Conservation (phyloP, 1,140 invertebrate genomes). For the Eriocheir sinensis region DNA sequence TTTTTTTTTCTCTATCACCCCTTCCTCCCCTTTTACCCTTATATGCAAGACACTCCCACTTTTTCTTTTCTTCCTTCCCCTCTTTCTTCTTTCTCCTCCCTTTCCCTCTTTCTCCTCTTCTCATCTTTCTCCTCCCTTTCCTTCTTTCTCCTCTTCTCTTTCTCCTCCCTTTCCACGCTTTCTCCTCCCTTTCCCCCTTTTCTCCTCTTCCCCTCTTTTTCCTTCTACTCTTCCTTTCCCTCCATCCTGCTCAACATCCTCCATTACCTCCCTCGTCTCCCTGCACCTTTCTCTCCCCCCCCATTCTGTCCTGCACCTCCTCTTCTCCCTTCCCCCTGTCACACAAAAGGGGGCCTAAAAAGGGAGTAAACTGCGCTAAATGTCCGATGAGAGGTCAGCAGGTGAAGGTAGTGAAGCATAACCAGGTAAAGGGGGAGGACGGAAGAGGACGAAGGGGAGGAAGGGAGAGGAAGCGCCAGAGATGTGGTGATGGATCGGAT, state of each 20-base stretch:
- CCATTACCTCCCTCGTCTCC: neutral
- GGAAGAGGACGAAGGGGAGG: too few relatives aligned
- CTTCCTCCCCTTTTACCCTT: neutral
- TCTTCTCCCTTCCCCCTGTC: neutral
- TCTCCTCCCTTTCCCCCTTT: neutral
- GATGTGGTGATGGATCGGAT: neutral
- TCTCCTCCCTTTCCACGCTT: neutral
- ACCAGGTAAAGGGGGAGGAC: slow-evolving; percentile 9
- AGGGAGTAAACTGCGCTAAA: slow-evolving; percentile 47
- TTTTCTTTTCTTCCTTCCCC: neutral
- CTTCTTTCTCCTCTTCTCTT: neutral
- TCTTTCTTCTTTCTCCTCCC: neutral
- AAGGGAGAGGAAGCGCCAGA: too few relatives aligned
- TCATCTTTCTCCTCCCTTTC: neutral
- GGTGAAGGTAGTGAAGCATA: slow-evolving; percentile 35
- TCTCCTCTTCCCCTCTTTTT: neutral
- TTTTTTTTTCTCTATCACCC: neutral
- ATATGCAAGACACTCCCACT: neutral
- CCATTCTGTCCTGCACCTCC: too few relatives aligned
- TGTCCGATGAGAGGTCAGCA: slow-evolving; percentile 45
- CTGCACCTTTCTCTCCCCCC: neutral
- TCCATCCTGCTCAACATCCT: neutral
- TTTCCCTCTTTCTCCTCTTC: neutral
- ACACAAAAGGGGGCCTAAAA: neutral
- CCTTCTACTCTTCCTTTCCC: neutral